Percentiles rank a stretch among this genome's conserved stretches.
phyloP scores from a whole-genome alignment of 92 coral and sea anemone genomes.

The Porites cylindrica region DNA sequence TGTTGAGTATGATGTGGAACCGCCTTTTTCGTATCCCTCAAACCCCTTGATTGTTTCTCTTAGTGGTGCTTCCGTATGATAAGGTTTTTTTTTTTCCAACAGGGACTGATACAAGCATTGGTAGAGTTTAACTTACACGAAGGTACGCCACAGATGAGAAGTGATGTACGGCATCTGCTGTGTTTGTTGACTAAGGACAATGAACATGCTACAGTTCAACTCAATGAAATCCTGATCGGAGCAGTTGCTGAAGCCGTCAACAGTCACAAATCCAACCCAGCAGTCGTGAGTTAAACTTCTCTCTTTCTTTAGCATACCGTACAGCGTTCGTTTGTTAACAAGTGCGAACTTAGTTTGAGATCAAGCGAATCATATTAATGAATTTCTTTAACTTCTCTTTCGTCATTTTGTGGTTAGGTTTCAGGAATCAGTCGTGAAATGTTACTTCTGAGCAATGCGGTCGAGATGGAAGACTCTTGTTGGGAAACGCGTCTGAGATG shows the following conservation, averaged over 20 bases:
- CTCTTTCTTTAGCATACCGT: not conserved
- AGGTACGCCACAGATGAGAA: constrained; percentile 97
- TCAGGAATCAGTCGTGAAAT: constrained; percentile 98
- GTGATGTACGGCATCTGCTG: constrained; percentile 91
- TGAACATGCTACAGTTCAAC: constrained; percentile 86
- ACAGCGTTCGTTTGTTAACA: not conserved
- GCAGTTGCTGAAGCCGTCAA: constrained; percentile 88
- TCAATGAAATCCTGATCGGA: constrained; percentile 83
- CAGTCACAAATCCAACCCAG: constrained; percentile 94
- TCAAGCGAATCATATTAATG: not conserved
- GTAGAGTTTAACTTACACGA: constrained; percentile 96
- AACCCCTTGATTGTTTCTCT: too few species aligned
- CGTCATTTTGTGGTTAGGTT: constrained; percentile 51
- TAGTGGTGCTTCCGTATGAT: too few species aligned
- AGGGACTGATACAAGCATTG: constrained; percentile 94
- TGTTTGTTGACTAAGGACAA: constrained; percentile 96
- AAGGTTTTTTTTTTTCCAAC: not conserved
- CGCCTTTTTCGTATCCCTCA: too few species aligned
- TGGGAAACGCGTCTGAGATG: constrained; percentile 97
- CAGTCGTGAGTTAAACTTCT: constrained; percentile 71
- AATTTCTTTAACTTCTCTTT: not conserved
- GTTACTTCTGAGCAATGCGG: constrained; percentile 90
- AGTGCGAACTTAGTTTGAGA: not conserved
- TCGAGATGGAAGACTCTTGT: constrained; percentile 95
- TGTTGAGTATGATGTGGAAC: too few species aligned